Percentiles rank a stretch among this genome's conserved stretches.
These are phyloP conservation scores for Antheraea pernyi DNA, from an alignment of 1,140 invertebrate genomes.

Conservation along the genomic window DNA sequence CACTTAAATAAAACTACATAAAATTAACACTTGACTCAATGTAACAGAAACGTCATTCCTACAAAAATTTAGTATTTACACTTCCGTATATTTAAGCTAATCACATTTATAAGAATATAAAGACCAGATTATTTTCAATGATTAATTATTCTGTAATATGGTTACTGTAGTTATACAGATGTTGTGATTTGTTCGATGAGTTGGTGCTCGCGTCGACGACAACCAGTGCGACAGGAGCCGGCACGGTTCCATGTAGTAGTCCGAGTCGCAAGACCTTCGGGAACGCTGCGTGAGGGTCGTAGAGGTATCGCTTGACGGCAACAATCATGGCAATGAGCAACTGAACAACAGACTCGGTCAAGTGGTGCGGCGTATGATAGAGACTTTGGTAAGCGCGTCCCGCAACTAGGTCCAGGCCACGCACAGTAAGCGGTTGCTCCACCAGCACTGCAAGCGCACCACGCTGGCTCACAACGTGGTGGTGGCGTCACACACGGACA, in stretches of 20 bases:
- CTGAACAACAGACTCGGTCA: constrained; percentile 78
- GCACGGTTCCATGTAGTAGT: constrained; percentile 62
- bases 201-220: constrained; percentile 80
- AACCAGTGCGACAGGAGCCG: constrained; percentile 72
- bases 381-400: constrained; percentile 80
- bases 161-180: constrained; percentile 75
- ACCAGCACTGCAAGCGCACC: constrained; percentile 74
- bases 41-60: neutral
- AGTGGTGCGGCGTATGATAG: constrained; percentile 86
- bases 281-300: constrained; percentile 83
- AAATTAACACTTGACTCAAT: constrained; percentile 1
- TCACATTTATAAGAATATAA: constrained; percentile 5
- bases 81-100: neutral
- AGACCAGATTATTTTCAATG: neutral
- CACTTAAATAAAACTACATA: neutral
- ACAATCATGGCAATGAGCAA: constrained; percentile 72
- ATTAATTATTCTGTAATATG: neutral
- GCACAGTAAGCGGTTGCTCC: constrained; percentile 70
- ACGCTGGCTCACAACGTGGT: constrained; percentile 73
- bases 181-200: constrained; percentile 85
- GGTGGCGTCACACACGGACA: constrained; percentile 75
- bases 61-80: constrained; percentile 11
- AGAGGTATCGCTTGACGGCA: constrained; percentile 62
- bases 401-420: constrained; percentile 68
- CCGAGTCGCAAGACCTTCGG: constrained; percentile 84